Conservation (phyloP, 1,140 invertebrate genomes). For the Drosophila pseudoananassae region DNA sequence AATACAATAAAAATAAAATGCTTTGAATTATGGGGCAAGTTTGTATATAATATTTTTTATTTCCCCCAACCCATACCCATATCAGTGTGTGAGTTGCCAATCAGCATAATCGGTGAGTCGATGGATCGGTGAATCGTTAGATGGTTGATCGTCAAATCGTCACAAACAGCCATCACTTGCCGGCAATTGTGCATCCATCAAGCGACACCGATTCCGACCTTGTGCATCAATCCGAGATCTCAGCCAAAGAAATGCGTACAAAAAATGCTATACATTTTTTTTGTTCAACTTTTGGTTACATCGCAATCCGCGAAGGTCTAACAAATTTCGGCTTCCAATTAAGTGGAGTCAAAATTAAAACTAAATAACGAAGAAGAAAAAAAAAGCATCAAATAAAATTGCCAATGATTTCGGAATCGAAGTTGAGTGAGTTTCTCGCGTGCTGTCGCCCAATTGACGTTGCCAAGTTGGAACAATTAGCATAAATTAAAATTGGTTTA, state of each 20-base stretch:
- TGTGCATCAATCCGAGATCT: conserved; percentile 41
- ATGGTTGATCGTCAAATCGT: conserved; percentile 25
- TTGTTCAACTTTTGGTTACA: conserved; percentile 27
- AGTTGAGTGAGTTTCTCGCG: conserved; percentile 56
- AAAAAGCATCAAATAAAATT: conserved; percentile 4
- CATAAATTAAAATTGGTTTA: conserved; percentile 82
- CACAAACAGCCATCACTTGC: conserved; percentile 60
- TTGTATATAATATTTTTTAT: conserved; percentile 36
- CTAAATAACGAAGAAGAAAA: conserved; percentile 4
- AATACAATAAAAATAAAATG: conserved; percentile 69
- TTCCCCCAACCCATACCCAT: neutral
- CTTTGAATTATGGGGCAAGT: conserved; percentile 77
- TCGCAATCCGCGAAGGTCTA: conserved; percentile 46
- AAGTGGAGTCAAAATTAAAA: conserved; percentile 44
- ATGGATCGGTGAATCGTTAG: conserved; percentile 26
- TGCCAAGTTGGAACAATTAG: conserved; percentile 68
- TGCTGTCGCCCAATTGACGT: conserved; percentile 67
- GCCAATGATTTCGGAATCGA: conserved; percentile 46
- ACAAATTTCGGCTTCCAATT: conserved; percentile 51
- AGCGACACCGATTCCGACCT: conserved; percentile 56
- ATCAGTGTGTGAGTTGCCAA: conserved; percentile 36
- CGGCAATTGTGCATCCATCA: conserved; percentile 77
- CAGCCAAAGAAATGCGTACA: conserved; percentile 66
- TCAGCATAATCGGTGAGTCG: conserved; percentile 54
- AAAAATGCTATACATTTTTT: conserved; percentile 36